Base-by-base conservation (phyloP, 2,888 invertebrate genomes). In the Acholoe squamosa region DNA sequence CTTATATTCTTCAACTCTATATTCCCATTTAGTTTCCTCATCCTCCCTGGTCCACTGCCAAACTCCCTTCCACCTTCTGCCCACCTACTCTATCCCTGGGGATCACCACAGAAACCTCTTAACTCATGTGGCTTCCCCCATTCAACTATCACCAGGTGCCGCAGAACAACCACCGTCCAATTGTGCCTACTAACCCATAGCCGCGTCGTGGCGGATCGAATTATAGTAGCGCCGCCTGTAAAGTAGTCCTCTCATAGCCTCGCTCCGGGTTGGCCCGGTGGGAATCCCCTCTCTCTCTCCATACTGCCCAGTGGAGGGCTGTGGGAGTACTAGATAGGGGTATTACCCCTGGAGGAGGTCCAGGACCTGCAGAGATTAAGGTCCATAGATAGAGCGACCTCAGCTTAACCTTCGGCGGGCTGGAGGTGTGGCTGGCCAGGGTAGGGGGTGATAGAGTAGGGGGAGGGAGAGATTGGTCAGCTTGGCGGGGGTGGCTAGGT, bases 321-420 rank as follows among this genome's bases (percentile, higher is more conserved):
- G 76, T 25, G 76, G 76, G 19, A 76, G 76, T 76, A 76, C 28
- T 76, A 76, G 76, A 76, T 76, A 31, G 76, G 76, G 76, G 31
- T 76, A 76, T 76, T 76, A 31, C 76, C 76, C 76, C 76, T 14
- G 25, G 76, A 25, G 76, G 76, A 16, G 31, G 76, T 19, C n/a
- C n/a, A 76, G 31, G 76, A 25, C 28, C 28, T 5, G 76, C 76
- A 14, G 76, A 76, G 76, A 76, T 76, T 76, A 76, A 61, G 76
- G 76, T 76, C 76, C 76, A 31, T 76, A 76, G 76, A 76, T 31
- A 31, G 76, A 31, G 76, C 31, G 76, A 76, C 76, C 76, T 28
- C 76, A 25, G 76, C 76, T 31, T 25, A 31, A 31, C 76, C 76
- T 31, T 5, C 25, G 76, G 31, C 25, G 28, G 76, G 28, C 76